These are phyloP conservation scores for Pocillopora meandrina DNA, from an alignment of 92 coral and sea anemone species.

Conservation along the genomic window DNA sequence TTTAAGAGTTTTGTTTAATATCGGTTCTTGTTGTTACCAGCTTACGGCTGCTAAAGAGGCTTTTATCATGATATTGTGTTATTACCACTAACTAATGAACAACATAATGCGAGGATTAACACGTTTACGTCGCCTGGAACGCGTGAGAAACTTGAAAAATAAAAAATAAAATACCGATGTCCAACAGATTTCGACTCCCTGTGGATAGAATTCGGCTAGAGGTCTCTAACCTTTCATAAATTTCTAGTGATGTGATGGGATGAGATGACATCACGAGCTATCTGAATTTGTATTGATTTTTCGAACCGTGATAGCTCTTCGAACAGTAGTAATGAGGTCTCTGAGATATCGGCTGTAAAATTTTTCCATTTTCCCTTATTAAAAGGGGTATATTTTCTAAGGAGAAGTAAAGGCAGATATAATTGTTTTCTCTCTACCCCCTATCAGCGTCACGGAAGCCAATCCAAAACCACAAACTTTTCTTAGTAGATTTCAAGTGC, in stretches of 20 bases:
- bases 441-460: constrained; percentile 30
- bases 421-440: not conserved
- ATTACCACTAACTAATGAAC: not conserved
- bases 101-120: not conserved
- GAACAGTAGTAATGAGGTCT: not conserved
- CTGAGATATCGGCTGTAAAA: not conserved
- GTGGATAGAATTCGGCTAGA: not conserved
- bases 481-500: not conserved
- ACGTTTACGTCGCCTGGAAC: not conserved
- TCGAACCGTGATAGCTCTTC: not conserved
- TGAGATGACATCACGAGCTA: not conserved
- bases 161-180: not conserved
- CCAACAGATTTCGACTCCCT: constrained; percentile 2
- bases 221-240: not conserved
- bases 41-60: not conserved
- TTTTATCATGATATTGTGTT: not conserved
- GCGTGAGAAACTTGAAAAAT: not conserved
- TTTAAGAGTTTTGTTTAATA: no score
- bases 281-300: not conserved
- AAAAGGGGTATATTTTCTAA: not conserved
- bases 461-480: not conserved
- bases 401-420: not conserved
- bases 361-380: not conserved
- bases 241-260: not conserved
- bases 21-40: not conserved